phyloP scores from a whole-genome alignment of 2,888 invertebrate species.

The Herminia tarsipennalis region DNA sequence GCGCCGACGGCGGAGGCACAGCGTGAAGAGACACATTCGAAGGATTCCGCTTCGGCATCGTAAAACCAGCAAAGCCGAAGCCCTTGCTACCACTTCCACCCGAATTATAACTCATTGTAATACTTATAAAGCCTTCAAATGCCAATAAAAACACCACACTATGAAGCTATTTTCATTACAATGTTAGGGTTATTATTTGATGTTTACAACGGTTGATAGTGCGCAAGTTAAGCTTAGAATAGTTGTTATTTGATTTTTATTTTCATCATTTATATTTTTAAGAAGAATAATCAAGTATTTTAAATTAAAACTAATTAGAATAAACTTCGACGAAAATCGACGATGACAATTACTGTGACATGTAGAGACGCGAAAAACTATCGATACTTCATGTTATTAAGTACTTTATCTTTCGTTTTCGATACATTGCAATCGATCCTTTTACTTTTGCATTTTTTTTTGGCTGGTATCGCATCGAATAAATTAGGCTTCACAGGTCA shows the following conservation, averaged over 20 bases:
- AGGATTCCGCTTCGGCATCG: conserved; percentile 85
- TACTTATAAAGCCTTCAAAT: conserved; percentile 23
- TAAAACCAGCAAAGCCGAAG: conserved; percentile 90
- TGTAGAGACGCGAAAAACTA: not conserved
- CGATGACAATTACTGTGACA: conserved; percentile 38
- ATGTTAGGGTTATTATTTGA: conserved; percentile 37
- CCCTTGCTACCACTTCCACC: conserved; percentile 87
- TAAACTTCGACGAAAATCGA: conserved; percentile 23
- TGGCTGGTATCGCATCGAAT: no score
- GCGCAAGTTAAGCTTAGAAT: conserved; percentile 3
- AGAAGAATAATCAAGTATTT: conserved; percentile 14
- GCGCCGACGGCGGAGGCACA: conserved; percentile 84
- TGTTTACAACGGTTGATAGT: conserved; percentile 13
- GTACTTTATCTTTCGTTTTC: no score
- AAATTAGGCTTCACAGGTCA: no score
- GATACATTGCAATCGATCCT: no score
- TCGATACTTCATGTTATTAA: not conserved
- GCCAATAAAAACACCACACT: conserved; percentile 31
- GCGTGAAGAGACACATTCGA: conserved; percentile 85
- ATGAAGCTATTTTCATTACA: conserved; percentile 37
- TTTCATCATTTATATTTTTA: conserved; percentile 8
- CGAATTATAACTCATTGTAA: conserved; percentile 87
- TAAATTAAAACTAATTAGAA: conserved; percentile 27
- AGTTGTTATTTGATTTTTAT: not conserved
- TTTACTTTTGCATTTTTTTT: no score